These are phyloP conservation scores for Amphipoea oculea DNA, from an alignment of 2,888 invertebrate species.

Conservation along the genomic window DNA sequence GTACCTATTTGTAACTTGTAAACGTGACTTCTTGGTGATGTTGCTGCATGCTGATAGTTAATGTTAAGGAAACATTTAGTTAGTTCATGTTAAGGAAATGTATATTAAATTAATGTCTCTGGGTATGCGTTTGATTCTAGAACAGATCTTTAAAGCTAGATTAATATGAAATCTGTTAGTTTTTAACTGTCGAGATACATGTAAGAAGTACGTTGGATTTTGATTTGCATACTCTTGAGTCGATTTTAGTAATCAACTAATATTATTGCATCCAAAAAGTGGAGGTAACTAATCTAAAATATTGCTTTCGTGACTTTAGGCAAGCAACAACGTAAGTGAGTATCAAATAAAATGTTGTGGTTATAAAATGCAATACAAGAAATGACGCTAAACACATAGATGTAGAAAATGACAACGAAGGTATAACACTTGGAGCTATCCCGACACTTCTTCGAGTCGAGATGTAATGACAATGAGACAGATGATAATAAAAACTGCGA, in stretches of 20 bases:
- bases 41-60: constrained; percentile 10
- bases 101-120: neutral
- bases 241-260: neutral
- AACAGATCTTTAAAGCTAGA: neutral
- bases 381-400: constrained; percentile 35
- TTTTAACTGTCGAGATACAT: neutral
- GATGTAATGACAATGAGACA: constrained; percentile 63
- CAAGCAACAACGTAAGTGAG: neutral
- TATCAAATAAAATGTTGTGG: constrained; percentile 1
- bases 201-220: neutral
- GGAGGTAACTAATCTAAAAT: neutral
- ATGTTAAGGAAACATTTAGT: constrained; percentile 13
- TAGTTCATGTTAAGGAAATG: neutral
- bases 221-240: neutral
- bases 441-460: constrained; percentile 49
- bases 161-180: too few species aligned
- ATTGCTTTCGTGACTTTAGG: neutral
- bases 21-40: constrained; percentile 20
- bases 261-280: neutral
- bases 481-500: constrained; percentile 59
- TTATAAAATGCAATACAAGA: constrained; percentile 20
- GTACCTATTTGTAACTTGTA: constrained; percentile 37
- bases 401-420: constrained; percentile 30
- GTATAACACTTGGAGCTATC: constrained; percentile 36
- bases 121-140: neutral